Evolutionary conservation across 2,888 invertebrate genomes (phyloP), one percentile per base, ranked within the genome.

Genomic region (Hartigia nigra): DNA sequence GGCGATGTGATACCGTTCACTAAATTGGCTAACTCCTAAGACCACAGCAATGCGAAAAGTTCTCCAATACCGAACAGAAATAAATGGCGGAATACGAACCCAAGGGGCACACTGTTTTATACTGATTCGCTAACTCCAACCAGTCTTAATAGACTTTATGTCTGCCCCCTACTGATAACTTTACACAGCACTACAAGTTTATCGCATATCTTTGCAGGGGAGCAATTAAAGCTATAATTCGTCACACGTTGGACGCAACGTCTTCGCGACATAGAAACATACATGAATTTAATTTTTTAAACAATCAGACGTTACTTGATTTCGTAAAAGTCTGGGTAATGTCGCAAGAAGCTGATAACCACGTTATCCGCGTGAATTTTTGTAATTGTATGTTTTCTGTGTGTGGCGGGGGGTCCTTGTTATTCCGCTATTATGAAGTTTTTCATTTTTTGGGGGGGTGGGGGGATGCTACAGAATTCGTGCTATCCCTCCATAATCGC

Each of bases 171-270:
- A 14, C 14, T 5, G 39, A 39, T 39, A 39, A 39, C 23, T 39
- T 55, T 55, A 23, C 55, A 55, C 14, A 23, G 9, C 23, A 14
- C 23, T 55, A 23, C 55, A 55, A 55, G 55, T 55, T 55, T 55
- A 55, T 55, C 55, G 55, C 55, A 23, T 23, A 12, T 81, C 84
- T 86, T 76, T 86, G 85, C 86, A 81, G 85, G 86, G 83, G 83
- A 82, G 82, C 80, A 23, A 55, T 55, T 55, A 55, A 55, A 23
- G 9, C 23, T 23, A 55, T 23, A 2, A 2, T 55, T 55, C 23
- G 14, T 23, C 5, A 23, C 9, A 9, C 55, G 23, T 55, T 23
- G 55, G 23, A 55, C 55, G 23, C 23, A 39, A 14, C 4, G 23
- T 39, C 23, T 9, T 39, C 23, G 39, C 55, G 55, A 55, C 23